Evolutionary conservation across 2,113 vertebrate genomes (phyloP).

Genomic region (Zosterops borbonicus): DNA sequence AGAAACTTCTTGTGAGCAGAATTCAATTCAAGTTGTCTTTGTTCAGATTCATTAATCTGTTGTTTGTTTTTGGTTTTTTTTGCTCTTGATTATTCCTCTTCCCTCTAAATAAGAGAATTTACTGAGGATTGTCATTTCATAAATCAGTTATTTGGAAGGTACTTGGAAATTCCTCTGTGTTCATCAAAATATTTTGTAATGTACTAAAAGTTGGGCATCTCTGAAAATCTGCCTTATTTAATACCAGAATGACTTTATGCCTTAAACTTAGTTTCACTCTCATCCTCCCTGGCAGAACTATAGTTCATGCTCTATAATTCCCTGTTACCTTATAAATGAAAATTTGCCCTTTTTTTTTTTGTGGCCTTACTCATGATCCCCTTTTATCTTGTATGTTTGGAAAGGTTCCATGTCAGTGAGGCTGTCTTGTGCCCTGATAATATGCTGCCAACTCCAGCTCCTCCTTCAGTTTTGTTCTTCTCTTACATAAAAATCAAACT

Average conservation of each 20-base stretch:
- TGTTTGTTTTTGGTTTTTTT: neutral
- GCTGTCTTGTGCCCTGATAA: neutral
- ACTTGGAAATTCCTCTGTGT: neutral
- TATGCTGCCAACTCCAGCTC: constrained; percentile 8
- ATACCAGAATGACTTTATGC: neutral
- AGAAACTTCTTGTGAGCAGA: neutral
- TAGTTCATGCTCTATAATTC: neutral
- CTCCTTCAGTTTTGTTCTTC: constrained; percentile 36
- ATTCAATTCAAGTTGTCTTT: neutral
- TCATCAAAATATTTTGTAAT: neutral
- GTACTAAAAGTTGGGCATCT: neutral
- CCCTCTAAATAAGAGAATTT: neutral
- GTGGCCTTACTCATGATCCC: neutral
- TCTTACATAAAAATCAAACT: constrained; percentile 28
- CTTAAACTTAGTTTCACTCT: neutral
- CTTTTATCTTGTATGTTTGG: neutral
- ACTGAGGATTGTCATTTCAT: neutral
- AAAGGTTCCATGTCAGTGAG: neutral
- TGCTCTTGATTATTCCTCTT: neutral
- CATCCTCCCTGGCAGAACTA: neutral
- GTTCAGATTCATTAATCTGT: neutral
- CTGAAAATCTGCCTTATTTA: neutral
- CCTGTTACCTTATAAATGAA: neutral
- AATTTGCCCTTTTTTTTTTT: neutral
- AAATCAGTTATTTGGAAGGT: neutral